Percentiles rank a stretch among this genome's conserved stretches.
Conservation (phyloP, 2,113 vertebrate genomes). For the Etheostoma spectabile region DNA sequence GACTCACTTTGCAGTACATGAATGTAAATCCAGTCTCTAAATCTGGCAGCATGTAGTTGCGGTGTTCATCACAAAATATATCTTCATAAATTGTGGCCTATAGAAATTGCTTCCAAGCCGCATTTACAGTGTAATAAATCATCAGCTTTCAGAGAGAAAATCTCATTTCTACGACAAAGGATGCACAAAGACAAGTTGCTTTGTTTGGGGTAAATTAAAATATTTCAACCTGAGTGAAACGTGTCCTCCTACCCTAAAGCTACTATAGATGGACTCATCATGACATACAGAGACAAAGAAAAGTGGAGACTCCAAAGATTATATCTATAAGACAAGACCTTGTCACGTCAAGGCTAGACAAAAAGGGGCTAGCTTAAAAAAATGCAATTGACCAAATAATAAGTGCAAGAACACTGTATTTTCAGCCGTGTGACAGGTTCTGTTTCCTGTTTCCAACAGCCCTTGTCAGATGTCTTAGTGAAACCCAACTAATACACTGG, state of each 20-base stretch:
- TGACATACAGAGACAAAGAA: neutral
- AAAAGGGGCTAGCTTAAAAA: neutral
- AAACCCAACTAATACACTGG: neutral
- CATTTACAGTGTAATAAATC: neutral
- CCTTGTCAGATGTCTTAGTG: neutral
- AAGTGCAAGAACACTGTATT: neutral
- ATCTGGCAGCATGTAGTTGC: neutral
- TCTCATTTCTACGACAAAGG: neutral
- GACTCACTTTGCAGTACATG: neutral
- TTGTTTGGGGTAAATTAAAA: neutral
- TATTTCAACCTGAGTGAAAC: neutral
- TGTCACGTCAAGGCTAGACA: neutral
- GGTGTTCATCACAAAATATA: too few relatives aligned
- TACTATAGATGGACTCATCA: neutral
- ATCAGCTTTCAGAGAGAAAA: neutral
- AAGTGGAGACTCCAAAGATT: neutral
- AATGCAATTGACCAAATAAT: neutral
- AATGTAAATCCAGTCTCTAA: neutral
- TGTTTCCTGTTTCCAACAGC: neutral
- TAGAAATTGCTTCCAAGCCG: neutral
- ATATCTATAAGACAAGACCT: neutral
- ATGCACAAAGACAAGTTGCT: neutral
- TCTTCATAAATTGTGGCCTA: neutral
- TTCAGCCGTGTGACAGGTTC: neutral
- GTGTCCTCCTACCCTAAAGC: neutral